A percentile compares a stretch with the other conserved stretches of the same genome.
Conservation (phyloP, 2,797 vertebrate genomes). For the Chaetophractus vellerosus region DNA sequence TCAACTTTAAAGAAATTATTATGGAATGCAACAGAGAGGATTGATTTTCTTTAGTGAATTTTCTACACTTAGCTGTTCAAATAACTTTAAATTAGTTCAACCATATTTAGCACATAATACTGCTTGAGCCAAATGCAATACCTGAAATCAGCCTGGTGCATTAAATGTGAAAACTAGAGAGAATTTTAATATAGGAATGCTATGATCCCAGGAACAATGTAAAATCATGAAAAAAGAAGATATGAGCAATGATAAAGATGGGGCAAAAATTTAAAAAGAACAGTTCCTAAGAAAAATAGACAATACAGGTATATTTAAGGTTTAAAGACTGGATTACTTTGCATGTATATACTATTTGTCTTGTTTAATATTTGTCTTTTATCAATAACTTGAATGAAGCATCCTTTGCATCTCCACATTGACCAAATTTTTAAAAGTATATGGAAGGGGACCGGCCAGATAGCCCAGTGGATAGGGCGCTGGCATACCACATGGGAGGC, state of each 20-base stretch:
- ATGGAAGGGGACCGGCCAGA: too few species aligned
- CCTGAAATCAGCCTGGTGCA: neutral
- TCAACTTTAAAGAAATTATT: conserved; percentile 17
- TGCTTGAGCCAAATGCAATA: conserved; percentile 32
- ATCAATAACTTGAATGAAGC: neutral
- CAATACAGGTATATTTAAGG: neutral
- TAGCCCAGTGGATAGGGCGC: too few species aligned
- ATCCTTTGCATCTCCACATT: neutral
- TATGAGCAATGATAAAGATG: conserved; percentile 27
- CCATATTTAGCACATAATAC: conserved; percentile 18
- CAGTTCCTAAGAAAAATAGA: neutral
- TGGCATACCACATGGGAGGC: too few species aligned
- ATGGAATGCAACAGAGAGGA: neutral
- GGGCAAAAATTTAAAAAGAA: conserved; percentile 45
- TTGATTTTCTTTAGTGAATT: conserved; percentile 37
- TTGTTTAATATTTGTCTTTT: conserved; percentile 32
- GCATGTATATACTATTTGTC: neutral
- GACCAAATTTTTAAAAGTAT: conserved; percentile 44
- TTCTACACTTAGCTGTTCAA: conserved; percentile 9
- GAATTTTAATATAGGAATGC: conserved; percentile 1
- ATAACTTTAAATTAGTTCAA: conserved; percentile 64
- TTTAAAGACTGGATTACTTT: neutral
- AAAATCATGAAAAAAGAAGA: conserved; percentile 27
- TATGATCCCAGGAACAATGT: neutral
- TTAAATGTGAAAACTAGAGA: conserved; percentile 6